phyloP scores from a whole-genome alignment of 1,140 invertebrate species.

The Trypoxylus dichotomus region DNA sequence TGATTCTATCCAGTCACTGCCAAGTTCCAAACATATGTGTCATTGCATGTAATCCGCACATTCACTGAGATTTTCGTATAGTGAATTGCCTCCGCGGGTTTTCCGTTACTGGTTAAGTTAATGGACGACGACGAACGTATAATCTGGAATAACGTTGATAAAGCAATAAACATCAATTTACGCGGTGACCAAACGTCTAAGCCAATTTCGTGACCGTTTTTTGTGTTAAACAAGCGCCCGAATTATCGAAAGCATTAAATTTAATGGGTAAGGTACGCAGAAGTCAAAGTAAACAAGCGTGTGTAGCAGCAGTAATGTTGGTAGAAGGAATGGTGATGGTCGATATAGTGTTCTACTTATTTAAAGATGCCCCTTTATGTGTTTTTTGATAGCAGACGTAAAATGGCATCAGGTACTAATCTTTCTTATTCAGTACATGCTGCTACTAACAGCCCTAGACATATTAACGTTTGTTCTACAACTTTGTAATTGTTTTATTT shows the following conservation, averaged over 20 bases:
- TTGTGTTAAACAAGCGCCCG: constrained; percentile 5
- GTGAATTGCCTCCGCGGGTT: neutral
- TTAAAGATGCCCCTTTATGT: neutral
- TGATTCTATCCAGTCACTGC: neutral
- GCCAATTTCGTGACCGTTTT: constrained; percentile 18
- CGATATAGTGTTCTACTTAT: constrained; percentile 15
- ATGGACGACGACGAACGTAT: constrained; percentile 11
- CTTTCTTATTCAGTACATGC: neutral
- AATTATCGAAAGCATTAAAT: constrained; percentile 31
- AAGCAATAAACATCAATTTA: constrained; percentile 21
- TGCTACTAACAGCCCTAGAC: no score
- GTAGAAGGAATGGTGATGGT: neutral
- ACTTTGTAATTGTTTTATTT: no score
- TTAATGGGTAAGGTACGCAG: constrained; percentile 9
- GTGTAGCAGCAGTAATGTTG: neutral
- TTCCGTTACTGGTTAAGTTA: neutral
- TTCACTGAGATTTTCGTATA: neutral
- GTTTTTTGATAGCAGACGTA: neutral
- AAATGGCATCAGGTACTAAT: neutral
- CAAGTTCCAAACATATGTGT: neutral
- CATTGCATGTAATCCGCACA: constrained; percentile 16
- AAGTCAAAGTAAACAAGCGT: constrained; percentile 7
- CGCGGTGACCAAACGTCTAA: constrained; percentile 1
- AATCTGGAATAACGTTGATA: constrained; percentile 5
- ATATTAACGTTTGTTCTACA: no score